Conservation (phyloP, 2,113 vertebrate genomes). For the Dipodomys merriami region DNA sequence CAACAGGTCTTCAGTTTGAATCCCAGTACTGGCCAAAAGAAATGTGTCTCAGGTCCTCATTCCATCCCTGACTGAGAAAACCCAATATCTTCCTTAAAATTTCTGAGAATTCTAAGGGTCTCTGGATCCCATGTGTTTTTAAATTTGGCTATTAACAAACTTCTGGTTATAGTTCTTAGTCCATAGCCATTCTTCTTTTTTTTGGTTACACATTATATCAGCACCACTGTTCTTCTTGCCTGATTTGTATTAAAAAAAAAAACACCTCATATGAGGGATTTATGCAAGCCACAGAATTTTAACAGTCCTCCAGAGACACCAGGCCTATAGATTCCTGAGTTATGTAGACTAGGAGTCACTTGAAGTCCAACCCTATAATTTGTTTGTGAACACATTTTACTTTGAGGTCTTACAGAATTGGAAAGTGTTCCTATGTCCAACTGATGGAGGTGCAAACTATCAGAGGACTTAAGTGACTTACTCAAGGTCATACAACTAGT, state of each 20-base stretch:
- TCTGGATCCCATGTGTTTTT: conserved; percentile 8
- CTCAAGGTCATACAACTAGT: not conserved
- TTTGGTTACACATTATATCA: not conserved
- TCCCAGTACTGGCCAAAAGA: too few species aligned
- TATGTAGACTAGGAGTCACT: not conserved
- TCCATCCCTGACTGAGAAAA: not conserved
- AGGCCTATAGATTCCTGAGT: not conserved
- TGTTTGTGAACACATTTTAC: conserved; percentile 31
- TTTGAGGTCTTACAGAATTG: not conserved
- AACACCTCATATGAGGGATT: conserved; percentile 10
- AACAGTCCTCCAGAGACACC: not conserved
- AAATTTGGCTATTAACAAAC: not conserved
- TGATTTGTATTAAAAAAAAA: not conserved
- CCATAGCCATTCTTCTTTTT: not conserved
- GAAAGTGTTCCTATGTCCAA: not conserved
- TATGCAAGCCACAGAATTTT: conserved; percentile 1
- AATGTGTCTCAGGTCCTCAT: not conserved
- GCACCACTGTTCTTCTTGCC: not conserved
- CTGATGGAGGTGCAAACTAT: conserved; percentile 17
- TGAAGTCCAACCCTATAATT: not conserved
- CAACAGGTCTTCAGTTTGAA: too few species aligned
- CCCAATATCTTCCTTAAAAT: conserved; percentile 17
- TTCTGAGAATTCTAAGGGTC: not conserved
- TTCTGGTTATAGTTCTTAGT: not conserved
- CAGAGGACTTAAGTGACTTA: conserved; percentile 33